A percentile compares a stretch with the other conserved stretches of the same genome.
Conservation (phyloP, 2,797 vertebrate species). For the Danio choprae region DNA sequence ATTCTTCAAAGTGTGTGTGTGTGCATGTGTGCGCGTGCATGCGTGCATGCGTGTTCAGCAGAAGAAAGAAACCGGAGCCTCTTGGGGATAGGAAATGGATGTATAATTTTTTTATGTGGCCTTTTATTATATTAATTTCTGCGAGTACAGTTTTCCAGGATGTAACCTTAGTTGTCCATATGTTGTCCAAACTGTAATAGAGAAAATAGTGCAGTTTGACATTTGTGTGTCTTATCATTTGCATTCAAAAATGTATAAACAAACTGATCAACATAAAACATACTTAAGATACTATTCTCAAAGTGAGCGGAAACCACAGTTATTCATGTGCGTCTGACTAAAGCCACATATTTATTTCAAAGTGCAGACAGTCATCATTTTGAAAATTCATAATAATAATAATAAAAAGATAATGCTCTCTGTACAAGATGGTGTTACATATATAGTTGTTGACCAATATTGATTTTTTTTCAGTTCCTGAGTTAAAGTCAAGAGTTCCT, state of each 20-base stretch:
- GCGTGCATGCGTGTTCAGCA: no score
- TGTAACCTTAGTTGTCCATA: background rate
- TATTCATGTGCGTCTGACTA: background rate
- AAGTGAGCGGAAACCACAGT: background rate
- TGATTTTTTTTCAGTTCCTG: no score
- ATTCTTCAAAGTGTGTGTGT: no score
- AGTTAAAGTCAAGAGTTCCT: no score
- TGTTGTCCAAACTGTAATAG: background rate
- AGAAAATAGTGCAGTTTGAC: background rate
- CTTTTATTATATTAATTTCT: background rate
- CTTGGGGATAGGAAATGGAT: no score
- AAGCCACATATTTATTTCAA: background rate
- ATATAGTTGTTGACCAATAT: no score
- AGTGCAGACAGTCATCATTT: background rate
- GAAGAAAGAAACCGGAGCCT: no score
- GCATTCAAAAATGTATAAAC: background rate
- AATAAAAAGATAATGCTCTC: constrained; percentile 19
- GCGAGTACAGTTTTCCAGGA: background rate
- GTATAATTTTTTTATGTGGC: background rate
- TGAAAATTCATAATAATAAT: background rate
- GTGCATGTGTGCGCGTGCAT: no score
- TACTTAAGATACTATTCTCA: background rate
- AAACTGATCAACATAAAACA: background rate
- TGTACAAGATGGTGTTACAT: background rate
- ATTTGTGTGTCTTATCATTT: background rate